Percentiles rank a stretch among this genome's conserved stretches.
Conservation (phyloP, 2,113 vertebrate genomes). For the Dasypus novemcinctus region DNA sequence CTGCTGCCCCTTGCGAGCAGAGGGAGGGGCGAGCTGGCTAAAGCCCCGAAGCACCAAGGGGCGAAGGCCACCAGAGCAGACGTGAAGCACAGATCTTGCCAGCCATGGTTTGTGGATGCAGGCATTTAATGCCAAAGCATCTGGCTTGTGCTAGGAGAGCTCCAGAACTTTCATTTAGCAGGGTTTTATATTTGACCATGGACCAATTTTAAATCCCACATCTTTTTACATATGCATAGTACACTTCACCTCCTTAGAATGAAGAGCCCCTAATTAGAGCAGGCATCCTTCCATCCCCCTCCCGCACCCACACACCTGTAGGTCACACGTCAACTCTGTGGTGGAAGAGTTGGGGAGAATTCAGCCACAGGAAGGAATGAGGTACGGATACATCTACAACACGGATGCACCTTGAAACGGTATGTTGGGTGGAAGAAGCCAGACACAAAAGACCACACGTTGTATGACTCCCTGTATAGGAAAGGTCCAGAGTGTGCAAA, state of each 20-base stretch:
- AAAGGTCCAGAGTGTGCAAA: not conserved
- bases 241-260: not conserved
- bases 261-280: not conserved
- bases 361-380: not conserved
- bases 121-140: not conserved
- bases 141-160: not conserved
- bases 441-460: not conserved
- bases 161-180: not conserved
- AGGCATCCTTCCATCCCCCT: not conserved
- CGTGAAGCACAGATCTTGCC: not conserved
- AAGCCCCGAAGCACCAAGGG: not conserved
- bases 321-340: not conserved
- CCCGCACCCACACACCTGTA: not conserved
- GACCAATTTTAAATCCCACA: not conserved
- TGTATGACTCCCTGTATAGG: not conserved
- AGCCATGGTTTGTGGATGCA: not conserved
- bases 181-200: not conserved
- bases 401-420: not conserved
- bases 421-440: not conserved
- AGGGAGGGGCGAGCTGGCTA: not conserved
- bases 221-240: not conserved
- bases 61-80: not conserved
- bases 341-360: not conserved
- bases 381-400: not conserved
- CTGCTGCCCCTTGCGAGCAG: not conserved